phyloP scores from a whole-genome alignment of 2,797 vertebrate genomes.

The Sebastes steindachneri region DNA sequence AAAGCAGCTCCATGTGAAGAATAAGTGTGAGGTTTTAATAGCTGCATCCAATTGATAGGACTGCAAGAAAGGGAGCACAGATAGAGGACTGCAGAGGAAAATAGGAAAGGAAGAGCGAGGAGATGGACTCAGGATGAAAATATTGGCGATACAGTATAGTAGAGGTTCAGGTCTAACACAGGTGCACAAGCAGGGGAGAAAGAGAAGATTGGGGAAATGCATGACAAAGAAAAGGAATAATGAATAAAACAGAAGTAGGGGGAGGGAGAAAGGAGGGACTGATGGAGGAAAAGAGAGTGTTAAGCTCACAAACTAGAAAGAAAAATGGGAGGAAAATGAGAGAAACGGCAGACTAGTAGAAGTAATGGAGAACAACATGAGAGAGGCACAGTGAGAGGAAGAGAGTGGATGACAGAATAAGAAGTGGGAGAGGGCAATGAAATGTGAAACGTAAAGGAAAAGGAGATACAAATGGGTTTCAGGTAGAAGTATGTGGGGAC shows the following conservation, averaged over 20 bases:
- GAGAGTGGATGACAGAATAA: slow-evolving; percentile 34
- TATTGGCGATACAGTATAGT: background rate
- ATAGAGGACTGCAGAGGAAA: slow-evolving; percentile 20
- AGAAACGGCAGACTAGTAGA: slow-evolving; percentile 12
- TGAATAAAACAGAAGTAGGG: background rate
- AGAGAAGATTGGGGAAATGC: slow-evolving; percentile 7
- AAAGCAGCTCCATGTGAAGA: slow-evolving; percentile 40
- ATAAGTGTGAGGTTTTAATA: slow-evolving; percentile 47
- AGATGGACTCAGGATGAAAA: slow-evolving; percentile 27
- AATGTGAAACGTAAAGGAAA: slow-evolving; percentile 50
- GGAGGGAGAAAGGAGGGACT: background rate
- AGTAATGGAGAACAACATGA: slow-evolving; percentile 41
- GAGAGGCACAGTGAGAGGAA: slow-evolving; percentile 19
- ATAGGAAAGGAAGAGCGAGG: slow-evolving; percentile 12
- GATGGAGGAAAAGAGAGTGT: slow-evolving; percentile 21
- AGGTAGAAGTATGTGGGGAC: slow-evolving; percentile 39
- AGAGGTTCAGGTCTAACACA: background rate
- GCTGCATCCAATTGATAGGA: slow-evolving; percentile 45
- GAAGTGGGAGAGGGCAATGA: slow-evolving; percentile 43
- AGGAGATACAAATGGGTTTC: slow-evolving; percentile 58
- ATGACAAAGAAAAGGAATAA: background rate
- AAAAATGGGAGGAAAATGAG: slow-evolving; percentile 10
- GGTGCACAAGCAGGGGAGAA: background rate
- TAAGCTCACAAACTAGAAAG: slow-evolving; percentile 22
- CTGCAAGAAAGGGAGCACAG: slow-evolving; percentile 14